These are phyloP conservation scores for Neopipo cinnamomea DNA, from an alignment of 2,113 vertebrate genomes.

Conservation along the genomic window DNA sequence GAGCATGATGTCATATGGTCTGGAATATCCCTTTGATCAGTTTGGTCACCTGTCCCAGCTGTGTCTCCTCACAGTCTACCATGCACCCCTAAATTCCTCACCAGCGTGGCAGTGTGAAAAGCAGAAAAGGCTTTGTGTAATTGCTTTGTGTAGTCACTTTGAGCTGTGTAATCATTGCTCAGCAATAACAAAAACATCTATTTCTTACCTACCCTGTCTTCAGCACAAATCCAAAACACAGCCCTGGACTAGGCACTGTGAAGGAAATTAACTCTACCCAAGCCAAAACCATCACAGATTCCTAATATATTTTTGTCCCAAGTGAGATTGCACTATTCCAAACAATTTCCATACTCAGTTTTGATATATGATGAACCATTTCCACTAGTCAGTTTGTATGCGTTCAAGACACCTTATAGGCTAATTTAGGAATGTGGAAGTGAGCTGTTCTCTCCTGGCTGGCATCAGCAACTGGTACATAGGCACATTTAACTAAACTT, in stretches of 20 bases:
- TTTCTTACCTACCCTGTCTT: neutral
- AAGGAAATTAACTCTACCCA: neutral
- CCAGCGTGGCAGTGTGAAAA: rapidly evolving
- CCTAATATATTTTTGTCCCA: neutral
- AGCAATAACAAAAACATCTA: neutral
- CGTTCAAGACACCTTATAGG: neutral
- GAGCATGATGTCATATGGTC: no score
- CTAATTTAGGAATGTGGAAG: neutral
- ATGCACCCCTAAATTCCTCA: neutral
- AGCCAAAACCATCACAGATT: neutral
- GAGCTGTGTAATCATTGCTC: neutral
- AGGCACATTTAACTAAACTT: neutral
- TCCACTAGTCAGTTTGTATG: neutral
- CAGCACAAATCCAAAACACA: neutral
- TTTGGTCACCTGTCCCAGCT: neutral
- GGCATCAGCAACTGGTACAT: rapidly evolving
- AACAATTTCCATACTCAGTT: neutral
- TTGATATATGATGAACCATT: neutral
- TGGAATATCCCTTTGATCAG: neutral
- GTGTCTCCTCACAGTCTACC: neutral
- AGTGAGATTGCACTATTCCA: neutral
- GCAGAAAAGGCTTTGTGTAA: neutral
- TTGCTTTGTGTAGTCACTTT: no score
- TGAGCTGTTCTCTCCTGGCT: neutral
- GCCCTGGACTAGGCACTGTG: neutral